These are phyloP conservation scores for Ecdyonurus torrentis DNA, from an alignment of 2,888 invertebrate species.

Conservation along the genomic window DNA sequence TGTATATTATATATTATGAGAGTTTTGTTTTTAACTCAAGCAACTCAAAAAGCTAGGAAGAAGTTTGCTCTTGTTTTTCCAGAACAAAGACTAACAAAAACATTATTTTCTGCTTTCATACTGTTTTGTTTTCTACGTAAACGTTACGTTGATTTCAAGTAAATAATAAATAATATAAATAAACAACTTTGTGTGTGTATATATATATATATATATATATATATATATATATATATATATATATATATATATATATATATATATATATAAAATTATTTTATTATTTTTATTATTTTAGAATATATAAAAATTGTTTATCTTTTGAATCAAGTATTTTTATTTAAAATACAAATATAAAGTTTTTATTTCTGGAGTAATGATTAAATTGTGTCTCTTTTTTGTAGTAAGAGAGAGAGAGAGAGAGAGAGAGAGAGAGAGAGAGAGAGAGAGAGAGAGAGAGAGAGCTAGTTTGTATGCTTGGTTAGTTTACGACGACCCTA, in stretches of 20 bases:
- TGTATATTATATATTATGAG: too few species aligned
- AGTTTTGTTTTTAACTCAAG: too few species aligned
- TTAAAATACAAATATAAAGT: neutral
- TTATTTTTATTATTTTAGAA: neutral
- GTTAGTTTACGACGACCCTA: neutral
- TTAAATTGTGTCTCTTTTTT: neutral
- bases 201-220: neutral
- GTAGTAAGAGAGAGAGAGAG: neutral
- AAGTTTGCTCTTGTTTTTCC: neutral
- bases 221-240: neutral
- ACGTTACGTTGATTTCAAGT: neutral
- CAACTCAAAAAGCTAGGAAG: neutral
- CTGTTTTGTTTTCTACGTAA: too few species aligned
- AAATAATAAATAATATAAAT: too few species aligned
- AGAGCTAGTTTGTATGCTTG: neutral
- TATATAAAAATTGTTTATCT: neutral
- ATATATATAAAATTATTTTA: neutral
- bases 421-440: neutral
- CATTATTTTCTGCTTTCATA: neutral
- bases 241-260: neutral
- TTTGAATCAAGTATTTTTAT: neutral
- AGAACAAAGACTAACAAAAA: neutral
- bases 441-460: neutral
- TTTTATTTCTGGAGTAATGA: neutral
- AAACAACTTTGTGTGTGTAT: too few species aligned